phyloP scores from a whole-genome alignment of 2,888 invertebrate species.

The Phengaris alcon region DNA sequence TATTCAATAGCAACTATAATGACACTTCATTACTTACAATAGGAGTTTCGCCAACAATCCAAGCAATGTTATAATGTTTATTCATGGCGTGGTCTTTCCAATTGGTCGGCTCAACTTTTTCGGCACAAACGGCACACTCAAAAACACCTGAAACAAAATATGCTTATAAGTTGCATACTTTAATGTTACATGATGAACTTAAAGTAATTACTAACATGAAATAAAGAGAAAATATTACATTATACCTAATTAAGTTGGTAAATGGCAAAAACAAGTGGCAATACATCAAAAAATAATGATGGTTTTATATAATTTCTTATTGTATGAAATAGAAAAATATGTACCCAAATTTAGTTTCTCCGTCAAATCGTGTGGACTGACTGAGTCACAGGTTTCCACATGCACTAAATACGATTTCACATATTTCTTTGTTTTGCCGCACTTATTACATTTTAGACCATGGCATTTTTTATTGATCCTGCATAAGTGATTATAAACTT shows the following conservation, averaged over 20 bases:
- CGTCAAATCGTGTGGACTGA: constrained; percentile 16
- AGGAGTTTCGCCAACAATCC: constrained; percentile 54
- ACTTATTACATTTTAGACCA: constrained; percentile 38
- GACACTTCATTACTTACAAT: constrained; percentile 50
- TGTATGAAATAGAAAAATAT: constrained; percentile 8
- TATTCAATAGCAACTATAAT: not conserved
- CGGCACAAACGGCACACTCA: constrained; percentile 53
- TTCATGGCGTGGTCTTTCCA: constrained; percentile 55
- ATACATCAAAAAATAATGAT: not conserved
- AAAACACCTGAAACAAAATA: constrained; percentile 34
- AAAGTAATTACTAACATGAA: not conserved
- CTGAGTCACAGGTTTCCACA: constrained; percentile 35
- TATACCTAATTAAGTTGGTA: no score
- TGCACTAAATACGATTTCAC: constrained; percentile 40
- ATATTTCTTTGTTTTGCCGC: constrained; percentile 38
- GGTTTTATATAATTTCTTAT: not conserved
- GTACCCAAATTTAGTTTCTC: constrained; percentile 28
- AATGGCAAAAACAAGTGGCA: not conserved
- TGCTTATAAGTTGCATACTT: not conserved
- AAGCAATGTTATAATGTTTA: constrained; percentile 61
- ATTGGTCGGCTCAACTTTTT: constrained; percentile 42
- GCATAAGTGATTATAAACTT: constrained; percentile 13
- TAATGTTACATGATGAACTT: not conserved
- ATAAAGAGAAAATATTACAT: no score
- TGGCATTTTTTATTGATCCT: constrained; percentile 26